Evolutionary conservation across 1,140 invertebrate species (phyloP).

Genomic region (Dreissena polymorpha): DNA sequence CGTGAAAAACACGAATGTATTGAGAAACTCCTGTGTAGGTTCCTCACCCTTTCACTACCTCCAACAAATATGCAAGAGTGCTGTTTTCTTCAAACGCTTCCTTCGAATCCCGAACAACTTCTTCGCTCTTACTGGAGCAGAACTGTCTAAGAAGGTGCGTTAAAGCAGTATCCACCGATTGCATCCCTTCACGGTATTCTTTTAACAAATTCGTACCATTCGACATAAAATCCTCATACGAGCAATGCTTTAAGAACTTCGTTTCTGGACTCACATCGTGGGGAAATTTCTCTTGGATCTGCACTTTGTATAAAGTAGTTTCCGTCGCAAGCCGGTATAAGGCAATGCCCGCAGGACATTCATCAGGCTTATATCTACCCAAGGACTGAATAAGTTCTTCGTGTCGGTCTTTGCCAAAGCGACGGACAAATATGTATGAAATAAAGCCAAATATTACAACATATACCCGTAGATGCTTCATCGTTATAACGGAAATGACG

Average conservation of each 20-base stretch:
- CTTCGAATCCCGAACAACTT: not conserved
- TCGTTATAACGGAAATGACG: not conserved
- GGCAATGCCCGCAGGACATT: slow-evolving; percentile 17
- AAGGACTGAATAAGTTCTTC: not conserved
- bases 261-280: not conserved
- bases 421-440: not conserved
- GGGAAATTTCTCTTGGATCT: not conserved
- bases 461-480: not conserved
- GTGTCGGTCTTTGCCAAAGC: not conserved
- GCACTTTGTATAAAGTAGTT: not conserved
- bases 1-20: too few relatives aligned
- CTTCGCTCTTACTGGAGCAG: not conserved
- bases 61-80: slow-evolving; percentile 3
- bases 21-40: too few relatives aligned
- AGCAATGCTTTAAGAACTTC: too few relatives aligned
- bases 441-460: not conserved
- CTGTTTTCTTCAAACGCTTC: not conserved
- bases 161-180: too few relatives aligned
- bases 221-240: too few relatives aligned
- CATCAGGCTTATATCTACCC: not conserved
- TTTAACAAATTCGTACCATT: too few relatives aligned
- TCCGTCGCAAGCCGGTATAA: not conserved
- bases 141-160: not conserved
- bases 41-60: slow-evolving; percentile 12
- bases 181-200: too few relatives aligned